phyloP scores from a whole-genome alignment of 2,888 invertebrate genomes.

The Nebria brevicollis region DNA sequence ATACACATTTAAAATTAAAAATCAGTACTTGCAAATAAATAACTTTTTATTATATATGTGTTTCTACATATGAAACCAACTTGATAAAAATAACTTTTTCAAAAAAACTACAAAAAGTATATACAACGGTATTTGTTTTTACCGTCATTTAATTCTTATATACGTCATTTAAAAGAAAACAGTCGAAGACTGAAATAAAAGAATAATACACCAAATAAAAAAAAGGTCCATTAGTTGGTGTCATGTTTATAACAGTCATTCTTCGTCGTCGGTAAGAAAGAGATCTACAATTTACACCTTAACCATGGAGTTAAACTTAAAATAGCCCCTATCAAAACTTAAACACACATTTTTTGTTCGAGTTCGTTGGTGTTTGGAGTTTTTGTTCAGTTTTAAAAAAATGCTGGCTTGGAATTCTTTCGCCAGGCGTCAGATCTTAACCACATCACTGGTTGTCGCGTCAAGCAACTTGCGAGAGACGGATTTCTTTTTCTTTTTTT shows the following conservation, averaged over 20 bases:
- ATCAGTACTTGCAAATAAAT: no score
- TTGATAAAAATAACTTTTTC: no score
- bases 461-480: constrained; percentile 37
- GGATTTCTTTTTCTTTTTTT: constrained; percentile 40
- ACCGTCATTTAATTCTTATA: not conserved
- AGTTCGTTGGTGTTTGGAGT: not conserved
- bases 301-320: constrained; percentile 25
- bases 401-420: not conserved
- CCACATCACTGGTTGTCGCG: constrained; percentile 36
- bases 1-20: no score
- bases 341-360: constrained; percentile 19
- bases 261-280: constrained; percentile 26
- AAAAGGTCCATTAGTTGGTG: constrained; percentile 40
- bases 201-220: constrained; percentile 22
- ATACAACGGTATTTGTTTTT: not conserved
- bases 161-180: not conserved
- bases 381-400: not conserved
- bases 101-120: not conserved
- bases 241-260: constrained; percentile 42
- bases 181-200: not conserved
- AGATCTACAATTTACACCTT: constrained; percentile 42
- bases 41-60: no score
- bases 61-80: no score
- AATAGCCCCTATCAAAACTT: constrained; percentile 40
- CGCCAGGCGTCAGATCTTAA: constrained; percentile 25